A percentile compares a stretch with the other conserved stretches of the same genome.
These are phyloP conservation scores for Taeniopygia guttata DNA, from an alignment of 2,797 vertebrate species.

Conservation along the genomic window DNA sequence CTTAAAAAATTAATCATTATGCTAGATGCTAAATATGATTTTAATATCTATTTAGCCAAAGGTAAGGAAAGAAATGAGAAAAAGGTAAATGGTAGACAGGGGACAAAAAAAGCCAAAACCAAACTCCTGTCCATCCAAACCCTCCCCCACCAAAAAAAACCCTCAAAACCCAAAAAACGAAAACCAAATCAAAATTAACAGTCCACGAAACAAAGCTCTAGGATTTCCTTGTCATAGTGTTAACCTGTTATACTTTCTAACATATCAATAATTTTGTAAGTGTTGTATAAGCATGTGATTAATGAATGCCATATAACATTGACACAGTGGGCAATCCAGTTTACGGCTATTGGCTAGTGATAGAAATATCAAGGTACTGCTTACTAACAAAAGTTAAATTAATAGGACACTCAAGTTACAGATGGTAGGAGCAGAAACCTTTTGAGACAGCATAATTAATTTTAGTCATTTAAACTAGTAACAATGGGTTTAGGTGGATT, in stretches of 20 bases:
- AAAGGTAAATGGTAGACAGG: neutral
- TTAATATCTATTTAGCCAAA: neutral
- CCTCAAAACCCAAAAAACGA: neutral
- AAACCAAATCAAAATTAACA: neutral
- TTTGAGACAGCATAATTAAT: neutral
- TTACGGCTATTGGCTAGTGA: neutral
- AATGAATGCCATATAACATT: neutral
- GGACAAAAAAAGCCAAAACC: accelerated
- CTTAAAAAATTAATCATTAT: neutral
- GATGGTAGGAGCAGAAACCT: neutral
- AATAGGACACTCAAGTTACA: neutral
- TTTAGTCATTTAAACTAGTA: neutral
- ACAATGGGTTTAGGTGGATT: neutral
- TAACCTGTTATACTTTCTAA: neutral
- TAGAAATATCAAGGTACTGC: neutral
- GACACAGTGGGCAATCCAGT: neutral
- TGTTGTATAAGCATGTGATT: neutral
- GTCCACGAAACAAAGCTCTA: neutral
- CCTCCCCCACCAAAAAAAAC: no score
- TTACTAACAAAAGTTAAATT: neutral
- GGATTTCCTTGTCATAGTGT: neutral
- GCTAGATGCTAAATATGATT: neutral
- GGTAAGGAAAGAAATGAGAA: neutral
- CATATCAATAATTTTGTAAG: neutral
- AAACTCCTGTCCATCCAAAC: neutral